These are phyloP conservation scores for Manis crassicaudata DNA, from an alignment of 2,797 vertebrate species.

Conservation along the genomic window DNA sequence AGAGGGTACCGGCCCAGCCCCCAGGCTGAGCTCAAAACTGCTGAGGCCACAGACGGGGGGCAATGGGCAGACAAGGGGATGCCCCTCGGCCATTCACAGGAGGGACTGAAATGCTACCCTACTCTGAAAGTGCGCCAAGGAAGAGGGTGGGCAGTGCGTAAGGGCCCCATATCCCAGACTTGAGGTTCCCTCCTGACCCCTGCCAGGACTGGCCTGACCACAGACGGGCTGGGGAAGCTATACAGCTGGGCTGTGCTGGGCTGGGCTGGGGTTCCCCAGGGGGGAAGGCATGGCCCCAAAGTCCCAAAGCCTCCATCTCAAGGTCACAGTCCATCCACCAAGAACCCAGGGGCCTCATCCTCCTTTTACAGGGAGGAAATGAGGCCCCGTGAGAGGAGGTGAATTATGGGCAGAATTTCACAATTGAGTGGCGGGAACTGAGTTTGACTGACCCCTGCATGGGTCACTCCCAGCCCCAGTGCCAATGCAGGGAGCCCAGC, in stretches of 20 bases:
- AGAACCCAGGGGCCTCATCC: background rate
- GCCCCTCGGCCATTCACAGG: fast-evolving
- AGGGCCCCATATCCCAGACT: background rate
- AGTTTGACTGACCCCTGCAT: fast-evolving
- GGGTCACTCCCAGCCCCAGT: background rate
- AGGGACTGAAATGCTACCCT: background rate
- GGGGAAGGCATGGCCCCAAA: background rate
- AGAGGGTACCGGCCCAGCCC: background rate
- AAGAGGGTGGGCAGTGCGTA: background rate
- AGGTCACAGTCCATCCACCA: background rate
- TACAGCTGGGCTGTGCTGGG: background rate
- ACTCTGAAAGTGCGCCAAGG: background rate
- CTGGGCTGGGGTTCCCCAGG: fast-evolving
- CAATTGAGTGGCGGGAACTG: background rate
- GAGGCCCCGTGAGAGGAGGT: background rate
- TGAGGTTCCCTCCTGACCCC: background rate
- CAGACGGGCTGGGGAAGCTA: background rate
- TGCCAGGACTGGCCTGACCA: background rate
- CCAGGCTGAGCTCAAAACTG: background rate
- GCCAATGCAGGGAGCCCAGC: background rate
- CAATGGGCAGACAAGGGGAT: background rate
- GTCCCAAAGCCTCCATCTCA: background rate
- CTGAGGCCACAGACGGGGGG: background rate
- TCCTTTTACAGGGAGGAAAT: background rate
- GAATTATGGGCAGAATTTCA: background rate